Evolutionary conservation across 2,888 invertebrate genomes (phyloP).

Genomic region (Augiades crinisus): DNA sequence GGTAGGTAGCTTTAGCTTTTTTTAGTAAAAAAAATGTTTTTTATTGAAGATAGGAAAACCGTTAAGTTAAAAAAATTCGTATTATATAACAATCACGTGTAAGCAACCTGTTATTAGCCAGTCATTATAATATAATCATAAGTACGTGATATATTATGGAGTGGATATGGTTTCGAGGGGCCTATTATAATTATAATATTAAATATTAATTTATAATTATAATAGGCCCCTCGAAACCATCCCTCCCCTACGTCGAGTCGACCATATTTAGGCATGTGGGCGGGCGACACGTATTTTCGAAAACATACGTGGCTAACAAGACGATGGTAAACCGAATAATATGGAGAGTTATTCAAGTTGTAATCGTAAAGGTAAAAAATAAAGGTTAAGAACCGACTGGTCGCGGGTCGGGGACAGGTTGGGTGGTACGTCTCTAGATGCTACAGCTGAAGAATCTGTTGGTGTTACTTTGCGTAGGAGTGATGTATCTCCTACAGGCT

Average conservation of each 20-base stretch:
- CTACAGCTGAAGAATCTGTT: neutral
- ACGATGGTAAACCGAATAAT: neutral
- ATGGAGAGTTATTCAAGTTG: neutral
- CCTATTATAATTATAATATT: too few species aligned
- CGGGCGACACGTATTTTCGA: neutral
- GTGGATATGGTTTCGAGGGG: neutral
- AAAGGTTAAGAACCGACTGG: neutral
- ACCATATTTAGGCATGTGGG: neutral
- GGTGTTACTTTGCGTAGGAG: neutral
- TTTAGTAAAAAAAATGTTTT: too few species aligned
- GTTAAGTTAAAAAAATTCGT: too few species aligned
- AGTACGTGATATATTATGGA: too few species aligned
- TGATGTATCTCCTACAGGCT: neutral
- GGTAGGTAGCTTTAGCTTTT: too few species aligned
- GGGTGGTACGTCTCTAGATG: neutral
- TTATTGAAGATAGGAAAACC: too few species aligned
- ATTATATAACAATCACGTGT: too few species aligned
- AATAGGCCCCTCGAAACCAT: neutral
- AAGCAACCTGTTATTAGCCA: too few species aligned
- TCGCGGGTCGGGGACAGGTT: neutral
- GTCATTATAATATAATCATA: too few species aligned
- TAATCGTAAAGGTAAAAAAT: neutral
- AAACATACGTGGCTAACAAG: slow-evolving; percentile 4
- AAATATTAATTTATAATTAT: too few species aligned
- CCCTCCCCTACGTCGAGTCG: slow-evolving; percentile 2